Evolutionary conservation across 2,113 vertebrate genomes (phyloP).

Genomic region (Boulengeromyrus knoepffleri): DNA sequence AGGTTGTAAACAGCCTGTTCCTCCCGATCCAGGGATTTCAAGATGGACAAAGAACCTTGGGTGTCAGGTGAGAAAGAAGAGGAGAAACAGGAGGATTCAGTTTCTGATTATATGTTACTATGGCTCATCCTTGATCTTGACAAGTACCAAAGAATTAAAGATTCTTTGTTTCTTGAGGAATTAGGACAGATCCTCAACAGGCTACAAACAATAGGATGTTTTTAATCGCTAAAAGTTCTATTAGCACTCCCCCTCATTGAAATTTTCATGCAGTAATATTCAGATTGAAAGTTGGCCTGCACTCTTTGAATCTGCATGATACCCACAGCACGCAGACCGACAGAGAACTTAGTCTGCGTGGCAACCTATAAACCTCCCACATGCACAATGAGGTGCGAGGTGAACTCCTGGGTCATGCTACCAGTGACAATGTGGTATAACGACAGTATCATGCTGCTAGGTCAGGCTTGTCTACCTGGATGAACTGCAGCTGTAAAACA

Average conservation of each 20-base stretch:
- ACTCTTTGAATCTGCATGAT: not conserved
- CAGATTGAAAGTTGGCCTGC: not conserved
- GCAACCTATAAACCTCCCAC: not conserved
- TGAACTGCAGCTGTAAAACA: not conserved
- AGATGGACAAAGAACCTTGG: slow-evolving; percentile 78
- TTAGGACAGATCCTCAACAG: not conserved
- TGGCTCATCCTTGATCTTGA: not conserved
- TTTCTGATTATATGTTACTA: not conserved
- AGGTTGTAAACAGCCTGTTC: slow-evolving; percentile 74
- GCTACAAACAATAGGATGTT: not conserved
- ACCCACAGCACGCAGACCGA: not conserved
- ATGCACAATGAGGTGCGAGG: too few relatives aligned
- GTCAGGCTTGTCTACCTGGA: not conserved
- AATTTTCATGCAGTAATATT: not conserved
- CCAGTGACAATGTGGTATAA: not conserved
- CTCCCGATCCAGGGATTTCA: slow-evolving; percentile 80
- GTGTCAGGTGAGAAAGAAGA: not conserved
- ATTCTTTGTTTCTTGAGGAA: not conserved
- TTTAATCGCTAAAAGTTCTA: not conserved
- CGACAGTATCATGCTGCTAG: not conserved
- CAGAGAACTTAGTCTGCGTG: not conserved
- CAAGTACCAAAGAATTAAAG: not conserved
- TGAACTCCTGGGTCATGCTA: not conserved
- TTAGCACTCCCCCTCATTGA: not conserved
- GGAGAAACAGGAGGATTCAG: not conserved